Percentiles rank a stretch among this genome's conserved stretches.
These are phyloP conservation scores for Aegithalos caudatus DNA, from an alignment of 2,113 vertebrate genomes.

Conservation along the genomic window DNA sequence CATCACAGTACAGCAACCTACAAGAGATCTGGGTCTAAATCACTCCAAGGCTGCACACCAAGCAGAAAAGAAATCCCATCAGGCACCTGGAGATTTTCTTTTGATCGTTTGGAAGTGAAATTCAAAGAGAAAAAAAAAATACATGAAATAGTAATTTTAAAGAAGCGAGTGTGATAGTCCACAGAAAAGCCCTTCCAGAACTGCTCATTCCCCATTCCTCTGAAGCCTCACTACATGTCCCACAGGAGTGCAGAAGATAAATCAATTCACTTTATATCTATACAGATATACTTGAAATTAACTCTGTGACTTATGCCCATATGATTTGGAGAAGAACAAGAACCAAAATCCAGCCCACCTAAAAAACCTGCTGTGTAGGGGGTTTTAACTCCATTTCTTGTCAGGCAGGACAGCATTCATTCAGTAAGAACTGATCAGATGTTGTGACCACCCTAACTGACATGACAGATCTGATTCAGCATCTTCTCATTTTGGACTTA, in stretches of 20 bases:
- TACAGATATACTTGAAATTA: neutral
- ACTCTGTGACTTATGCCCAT: neutral
- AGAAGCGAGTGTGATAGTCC: neutral
- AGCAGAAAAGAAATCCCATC: neutral
- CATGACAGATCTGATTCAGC: neutral
- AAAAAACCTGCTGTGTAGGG: accelerated
- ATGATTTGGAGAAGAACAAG: neutral
- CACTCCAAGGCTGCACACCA: neutral
- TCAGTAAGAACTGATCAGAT: neutral
- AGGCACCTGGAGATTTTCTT: neutral
- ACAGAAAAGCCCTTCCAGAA: neutral
- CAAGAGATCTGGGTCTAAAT: neutral
- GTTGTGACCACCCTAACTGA: neutral
- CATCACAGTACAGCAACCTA: neutral
- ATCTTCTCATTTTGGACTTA: neutral
- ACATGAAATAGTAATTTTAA: neutral
- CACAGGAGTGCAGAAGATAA: neutral
- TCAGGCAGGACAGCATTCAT: neutral
- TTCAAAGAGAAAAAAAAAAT: neutral
- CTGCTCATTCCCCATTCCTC: neutral
- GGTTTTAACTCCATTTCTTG: neutral
- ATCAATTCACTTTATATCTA: neutral
- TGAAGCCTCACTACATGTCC: neutral
- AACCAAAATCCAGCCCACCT: neutral
- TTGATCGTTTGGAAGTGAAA: neutral